phyloP scores from a whole-genome alignment of 2,113 vertebrate genomes.

The Balaeniceps rex region DNA sequence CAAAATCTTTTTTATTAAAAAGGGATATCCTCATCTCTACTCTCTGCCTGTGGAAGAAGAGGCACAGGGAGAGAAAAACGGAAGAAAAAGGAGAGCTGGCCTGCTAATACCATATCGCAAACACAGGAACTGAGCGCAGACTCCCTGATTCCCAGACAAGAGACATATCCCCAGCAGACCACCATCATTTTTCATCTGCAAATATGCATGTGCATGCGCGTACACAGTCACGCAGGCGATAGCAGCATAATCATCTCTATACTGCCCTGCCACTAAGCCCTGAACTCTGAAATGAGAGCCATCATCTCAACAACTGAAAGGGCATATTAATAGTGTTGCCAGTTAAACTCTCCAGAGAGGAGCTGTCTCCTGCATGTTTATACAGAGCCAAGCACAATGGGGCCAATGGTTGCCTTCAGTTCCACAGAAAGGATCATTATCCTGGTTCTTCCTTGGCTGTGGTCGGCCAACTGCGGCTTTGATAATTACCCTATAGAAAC shows the following conservation, averaged over 20 bases:
- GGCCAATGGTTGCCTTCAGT: neutral
- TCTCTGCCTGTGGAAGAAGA: neutral
- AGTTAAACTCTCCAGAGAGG: neutral
- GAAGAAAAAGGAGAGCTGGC: neutral
- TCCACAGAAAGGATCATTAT: neutral
- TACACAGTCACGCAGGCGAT: neutral
- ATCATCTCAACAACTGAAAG: neutral
- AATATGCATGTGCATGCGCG: fast-evolving
- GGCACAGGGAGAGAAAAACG: neutral
- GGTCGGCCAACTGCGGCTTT: neutral
- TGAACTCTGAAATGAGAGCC: neutral
- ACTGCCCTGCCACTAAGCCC: neutral
- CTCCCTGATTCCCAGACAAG: neutral
- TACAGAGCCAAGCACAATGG: neutral
- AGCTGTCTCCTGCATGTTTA: neutral
- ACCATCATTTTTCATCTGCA: neutral
- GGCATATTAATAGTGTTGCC: neutral
- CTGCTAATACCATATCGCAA: neutral
- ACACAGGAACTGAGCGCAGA: neutral
- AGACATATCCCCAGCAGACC: neutral
- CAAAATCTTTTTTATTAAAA: neutral
- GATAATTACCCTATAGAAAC: neutral
- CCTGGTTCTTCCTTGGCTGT: neutral
- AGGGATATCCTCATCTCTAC: neutral
- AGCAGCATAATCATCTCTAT: neutral